Conservation (phyloP, 2,797 vertebrate genomes). For the Typhlichthys eigenmanni region DNA sequence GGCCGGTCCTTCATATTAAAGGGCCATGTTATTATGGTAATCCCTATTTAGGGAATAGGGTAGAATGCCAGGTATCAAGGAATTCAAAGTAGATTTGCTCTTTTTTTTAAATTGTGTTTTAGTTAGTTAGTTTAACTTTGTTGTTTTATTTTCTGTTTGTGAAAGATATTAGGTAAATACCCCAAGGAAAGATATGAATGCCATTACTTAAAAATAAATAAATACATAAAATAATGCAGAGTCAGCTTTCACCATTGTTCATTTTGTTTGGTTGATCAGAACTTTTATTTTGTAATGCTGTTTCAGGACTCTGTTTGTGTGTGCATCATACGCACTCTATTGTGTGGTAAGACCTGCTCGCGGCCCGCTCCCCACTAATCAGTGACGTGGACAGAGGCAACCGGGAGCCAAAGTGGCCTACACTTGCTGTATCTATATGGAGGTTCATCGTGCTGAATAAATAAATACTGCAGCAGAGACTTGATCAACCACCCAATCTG, state of each 20-base stretch:
- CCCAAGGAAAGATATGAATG: conserved; percentile 58
- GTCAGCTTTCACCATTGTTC: conserved; percentile 76
- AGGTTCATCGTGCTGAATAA: conserved; percentile 27
- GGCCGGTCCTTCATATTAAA: conserved; percentile 80
- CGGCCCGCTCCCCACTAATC: conserved; percentile 49
- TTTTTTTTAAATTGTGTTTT: conserved; percentile 11
- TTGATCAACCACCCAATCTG: conserved; percentile 34
- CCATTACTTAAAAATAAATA: conserved; percentile 65
- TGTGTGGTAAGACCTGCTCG: conserved; percentile 59
- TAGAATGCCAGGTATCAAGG: conserved; percentile 63
- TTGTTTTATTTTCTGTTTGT: conserved; percentile 50
- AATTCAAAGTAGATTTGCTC: conserved; percentile 51
- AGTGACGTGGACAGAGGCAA: conserved; percentile 45
- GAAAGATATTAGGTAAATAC: conserved; percentile 53
- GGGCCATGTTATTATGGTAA: conserved; percentile 68
- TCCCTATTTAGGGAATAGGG: conserved; percentile 75
- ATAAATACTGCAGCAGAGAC: conserved; percentile 26
- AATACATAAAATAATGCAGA: conserved; percentile 53
- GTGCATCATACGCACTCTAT: conserved; percentile 66
- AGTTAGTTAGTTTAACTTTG: conserved; percentile 41
- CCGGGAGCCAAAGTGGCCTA: conserved; percentile 54
- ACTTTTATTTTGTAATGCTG: conserved; percentile 63
- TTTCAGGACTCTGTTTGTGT: conserved; percentile 70
- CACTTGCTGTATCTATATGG: conserved; percentile 22
- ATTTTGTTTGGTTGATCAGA: conserved; percentile 65